These are phyloP conservation scores for Drosophila longiperda DNA, from an alignment of 2,888 invertebrate species.

Conservation along the genomic window DNA sequence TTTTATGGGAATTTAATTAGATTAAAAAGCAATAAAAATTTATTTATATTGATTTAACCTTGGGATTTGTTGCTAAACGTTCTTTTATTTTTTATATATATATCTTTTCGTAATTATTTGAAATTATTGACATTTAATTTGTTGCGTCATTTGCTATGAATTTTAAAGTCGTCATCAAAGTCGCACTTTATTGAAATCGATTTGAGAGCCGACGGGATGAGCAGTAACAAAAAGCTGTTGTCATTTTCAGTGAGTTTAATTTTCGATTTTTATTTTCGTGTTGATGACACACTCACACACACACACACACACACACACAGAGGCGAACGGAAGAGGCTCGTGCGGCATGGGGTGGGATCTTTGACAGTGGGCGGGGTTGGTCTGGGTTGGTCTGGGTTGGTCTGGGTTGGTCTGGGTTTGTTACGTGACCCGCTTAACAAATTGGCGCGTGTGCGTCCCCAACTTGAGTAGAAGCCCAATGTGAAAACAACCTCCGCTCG, in stretches of 20 bases:
- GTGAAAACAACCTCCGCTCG: constrained; percentile 1
- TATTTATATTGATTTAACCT: constrained; percentile 49
- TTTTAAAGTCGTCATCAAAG: constrained; percentile 54
- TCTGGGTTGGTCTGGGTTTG: too few relatives aligned
- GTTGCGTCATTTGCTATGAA: constrained; percentile 57
- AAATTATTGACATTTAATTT: constrained; percentile 73
- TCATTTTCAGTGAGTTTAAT: constrained; percentile 72
- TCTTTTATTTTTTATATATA: constrained; percentile 18
- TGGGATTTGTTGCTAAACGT: constrained; percentile 40
- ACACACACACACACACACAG: neutral
- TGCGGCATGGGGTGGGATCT: constrained; percentile 19
- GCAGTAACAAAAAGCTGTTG: constrained; percentile 50
- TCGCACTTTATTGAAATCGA: constrained; percentile 76
- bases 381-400: too few relatives aligned
- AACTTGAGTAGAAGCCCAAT: constrained; percentile 9
- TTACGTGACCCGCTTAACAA: constrained; percentile 77
- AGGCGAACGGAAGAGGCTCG: constrained; percentile 23
- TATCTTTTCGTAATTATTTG: constrained; percentile 57
- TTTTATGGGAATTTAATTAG: constrained; percentile 73
- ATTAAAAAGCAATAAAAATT: constrained; percentile 73
- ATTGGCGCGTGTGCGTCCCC: constrained; percentile 67
- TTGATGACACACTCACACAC: constrained; percentile 56
- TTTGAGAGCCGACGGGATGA: constrained; percentile 31
- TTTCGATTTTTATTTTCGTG: constrained; percentile 76
- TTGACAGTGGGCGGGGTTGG: neutral